Conservation (phyloP, 2,113 vertebrate species). For the Probosciger aterrimus region DNA sequence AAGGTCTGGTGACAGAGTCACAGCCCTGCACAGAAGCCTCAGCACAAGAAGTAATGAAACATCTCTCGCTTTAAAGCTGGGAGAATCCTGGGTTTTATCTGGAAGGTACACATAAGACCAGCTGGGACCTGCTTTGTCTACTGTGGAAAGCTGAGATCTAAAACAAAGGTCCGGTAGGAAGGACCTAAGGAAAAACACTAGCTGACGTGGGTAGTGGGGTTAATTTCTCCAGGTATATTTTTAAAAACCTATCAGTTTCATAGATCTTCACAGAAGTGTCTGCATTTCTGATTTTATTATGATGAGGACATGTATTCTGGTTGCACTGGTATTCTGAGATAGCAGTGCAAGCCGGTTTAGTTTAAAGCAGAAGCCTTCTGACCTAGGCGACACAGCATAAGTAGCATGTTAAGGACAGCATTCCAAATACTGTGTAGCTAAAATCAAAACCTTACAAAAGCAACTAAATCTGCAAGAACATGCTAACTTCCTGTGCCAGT, state of each 20-base stretch:
- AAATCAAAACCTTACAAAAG: neutral
- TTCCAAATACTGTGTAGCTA: neutral
- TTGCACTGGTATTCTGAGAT: neutral
- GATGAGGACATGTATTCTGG: neutral
- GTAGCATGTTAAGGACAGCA: neutral
- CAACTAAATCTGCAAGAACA: neutral
- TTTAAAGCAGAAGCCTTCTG: neutral
- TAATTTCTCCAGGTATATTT: neutral
- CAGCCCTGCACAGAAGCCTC: neutral
- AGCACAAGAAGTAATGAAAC: neutral
- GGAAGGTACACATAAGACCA: neutral
- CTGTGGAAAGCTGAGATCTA: neutral
- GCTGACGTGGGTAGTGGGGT: neutral
- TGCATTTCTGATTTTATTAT: neutral
- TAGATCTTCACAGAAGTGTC: neutral
- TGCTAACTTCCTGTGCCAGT: constrained; percentile 24
- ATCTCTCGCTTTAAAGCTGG: neutral
- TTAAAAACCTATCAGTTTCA: neutral
- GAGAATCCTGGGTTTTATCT: neutral
- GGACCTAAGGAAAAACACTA: neutral
- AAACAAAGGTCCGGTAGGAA: neutral
- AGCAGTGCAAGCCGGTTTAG: neutral
- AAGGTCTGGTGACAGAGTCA: neutral
- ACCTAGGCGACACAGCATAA: neutral
- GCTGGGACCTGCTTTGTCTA: neutral